phyloP scores from a whole-genome alignment of 2,888 invertebrate species.

The Spodoptera littoralis region DNA sequence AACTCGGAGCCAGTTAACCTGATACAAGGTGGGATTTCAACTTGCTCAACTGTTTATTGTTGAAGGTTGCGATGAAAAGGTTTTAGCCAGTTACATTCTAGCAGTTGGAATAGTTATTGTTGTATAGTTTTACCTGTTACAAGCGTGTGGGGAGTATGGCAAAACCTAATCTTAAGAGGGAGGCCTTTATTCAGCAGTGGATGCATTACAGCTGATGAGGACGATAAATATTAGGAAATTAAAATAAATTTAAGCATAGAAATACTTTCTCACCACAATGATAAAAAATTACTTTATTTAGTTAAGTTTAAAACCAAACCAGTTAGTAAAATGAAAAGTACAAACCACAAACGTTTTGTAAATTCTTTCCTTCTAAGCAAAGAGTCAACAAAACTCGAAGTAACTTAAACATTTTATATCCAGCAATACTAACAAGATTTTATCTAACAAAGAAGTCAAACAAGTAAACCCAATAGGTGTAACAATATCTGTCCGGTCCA shows the following conservation, averaged over 20 bases:
- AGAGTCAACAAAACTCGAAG: constrained; percentile 26
- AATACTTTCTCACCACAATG: too few relatives aligned
- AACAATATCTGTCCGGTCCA: constrained; percentile 59
- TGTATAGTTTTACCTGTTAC: too few relatives aligned
- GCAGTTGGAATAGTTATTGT: too few relatives aligned
- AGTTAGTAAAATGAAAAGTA: too few relatives aligned
- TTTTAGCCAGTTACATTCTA: background rate
- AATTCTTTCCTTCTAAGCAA: constrained; percentile 4
- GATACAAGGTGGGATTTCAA: constrained; percentile 54
- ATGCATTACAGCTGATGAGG: too few relatives aligned
- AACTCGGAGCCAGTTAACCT: constrained; percentile 65
- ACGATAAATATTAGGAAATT: too few relatives aligned
- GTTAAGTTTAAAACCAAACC: too few relatives aligned
- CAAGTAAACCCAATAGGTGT: constrained; percentile 59
- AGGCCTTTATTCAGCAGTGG: too few relatives aligned
- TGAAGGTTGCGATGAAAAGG: constrained; percentile 18
- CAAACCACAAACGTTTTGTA: background rate
- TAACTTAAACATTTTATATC: constrained; percentile 49
- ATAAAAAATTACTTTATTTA: too few relatives aligned
- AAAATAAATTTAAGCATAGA: too few relatives aligned
- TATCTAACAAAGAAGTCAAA: constrained; percentile 49
- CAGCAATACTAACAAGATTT: constrained; percentile 42
- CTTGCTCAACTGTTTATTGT: constrained; percentile 48
- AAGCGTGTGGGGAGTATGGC: too few relatives aligned
- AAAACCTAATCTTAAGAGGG: too few relatives aligned